These are phyloP conservation scores for Ispidina picta DNA, from an alignment of 2,797 vertebrate genomes.

Conservation along the genomic window DNA sequence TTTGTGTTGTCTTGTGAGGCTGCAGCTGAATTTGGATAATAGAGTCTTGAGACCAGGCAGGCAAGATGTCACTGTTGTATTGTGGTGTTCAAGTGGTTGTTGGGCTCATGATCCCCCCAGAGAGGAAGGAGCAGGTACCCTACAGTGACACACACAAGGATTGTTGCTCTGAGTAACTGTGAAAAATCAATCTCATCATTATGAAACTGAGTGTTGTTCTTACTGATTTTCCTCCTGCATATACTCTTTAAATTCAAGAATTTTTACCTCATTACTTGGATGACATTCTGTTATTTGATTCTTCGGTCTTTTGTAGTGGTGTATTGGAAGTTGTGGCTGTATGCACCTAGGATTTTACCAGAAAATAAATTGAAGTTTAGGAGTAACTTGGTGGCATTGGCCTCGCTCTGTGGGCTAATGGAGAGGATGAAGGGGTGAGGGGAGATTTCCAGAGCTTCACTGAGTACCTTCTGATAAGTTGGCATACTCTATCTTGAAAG, in stretches of 20 bases:
- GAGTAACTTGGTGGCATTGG: not conserved
- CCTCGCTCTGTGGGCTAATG: not conserved
- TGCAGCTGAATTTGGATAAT: not conserved
- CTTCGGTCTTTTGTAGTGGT: not conserved
- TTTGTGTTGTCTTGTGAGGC: not conserved
- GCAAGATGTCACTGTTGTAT: not conserved
- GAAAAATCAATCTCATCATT: not conserved
- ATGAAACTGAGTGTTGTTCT: not conserved
- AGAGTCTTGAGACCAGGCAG: not conserved
- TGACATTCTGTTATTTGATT: not conserved
- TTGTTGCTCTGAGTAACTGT: accelerated
- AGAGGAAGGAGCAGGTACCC: not conserved
- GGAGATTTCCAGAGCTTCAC: not conserved
- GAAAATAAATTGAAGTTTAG: not conserved
- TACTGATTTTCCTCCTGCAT: not conserved
- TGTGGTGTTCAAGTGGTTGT: accelerated
- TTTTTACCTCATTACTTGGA: not conserved
- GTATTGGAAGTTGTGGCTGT: not conserved
- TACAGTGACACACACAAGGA: not conserved
- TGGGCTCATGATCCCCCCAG: not conserved
- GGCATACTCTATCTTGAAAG: not conserved
- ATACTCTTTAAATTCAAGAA: not conserved
- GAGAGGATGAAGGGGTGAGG: not conserved
- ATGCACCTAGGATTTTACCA: not conserved
- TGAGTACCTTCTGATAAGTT: not conserved